Conservation (phyloP, 2,113 vertebrate species). For the Poicephalus gulielmi region DNA sequence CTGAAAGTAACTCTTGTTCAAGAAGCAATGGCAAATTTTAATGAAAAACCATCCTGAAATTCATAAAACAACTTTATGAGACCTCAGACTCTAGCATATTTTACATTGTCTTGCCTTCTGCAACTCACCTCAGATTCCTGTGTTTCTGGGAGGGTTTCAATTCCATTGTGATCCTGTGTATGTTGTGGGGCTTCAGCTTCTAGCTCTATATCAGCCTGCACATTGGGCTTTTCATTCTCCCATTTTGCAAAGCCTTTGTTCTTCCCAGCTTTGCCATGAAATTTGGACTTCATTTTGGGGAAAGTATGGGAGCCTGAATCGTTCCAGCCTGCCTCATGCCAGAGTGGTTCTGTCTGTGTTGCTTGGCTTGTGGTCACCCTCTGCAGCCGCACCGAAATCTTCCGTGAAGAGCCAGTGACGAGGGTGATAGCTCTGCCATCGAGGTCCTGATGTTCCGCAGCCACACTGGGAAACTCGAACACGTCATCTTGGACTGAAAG, state of each 20-base stretch:
- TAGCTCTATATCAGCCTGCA: constrained; percentile 59
- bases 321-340: constrained; percentile 87
- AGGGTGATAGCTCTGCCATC: constrained; percentile 89
- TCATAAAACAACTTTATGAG: background rate
- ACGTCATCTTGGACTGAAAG: constrained; percentile 89
- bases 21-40: background rate
- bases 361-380: constrained; percentile 92
- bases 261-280: constrained; percentile 85
- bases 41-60: background rate
- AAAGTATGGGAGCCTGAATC: constrained; percentile 92
- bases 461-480: constrained; percentile 86
- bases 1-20: background rate
- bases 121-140: constrained; percentile 77
- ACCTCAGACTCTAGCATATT: background rate
- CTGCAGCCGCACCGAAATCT: constrained; percentile 93
- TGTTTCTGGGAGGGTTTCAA: constrained; percentile 68
- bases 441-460: constrained; percentile 73
- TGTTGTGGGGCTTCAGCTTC: constrained; percentile 61
- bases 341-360: constrained; percentile 92
- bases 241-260: constrained; percentile 90
- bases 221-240: constrained; percentile 84
- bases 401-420: constrained; percentile 89
- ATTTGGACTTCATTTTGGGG: constrained; percentile 93
- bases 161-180: constrained; percentile 69
- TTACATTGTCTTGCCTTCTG: background rate